phyloP scores from a whole-genome alignment of 1,140 invertebrate genomes.

The Helicoverpa armigera region DNA sequence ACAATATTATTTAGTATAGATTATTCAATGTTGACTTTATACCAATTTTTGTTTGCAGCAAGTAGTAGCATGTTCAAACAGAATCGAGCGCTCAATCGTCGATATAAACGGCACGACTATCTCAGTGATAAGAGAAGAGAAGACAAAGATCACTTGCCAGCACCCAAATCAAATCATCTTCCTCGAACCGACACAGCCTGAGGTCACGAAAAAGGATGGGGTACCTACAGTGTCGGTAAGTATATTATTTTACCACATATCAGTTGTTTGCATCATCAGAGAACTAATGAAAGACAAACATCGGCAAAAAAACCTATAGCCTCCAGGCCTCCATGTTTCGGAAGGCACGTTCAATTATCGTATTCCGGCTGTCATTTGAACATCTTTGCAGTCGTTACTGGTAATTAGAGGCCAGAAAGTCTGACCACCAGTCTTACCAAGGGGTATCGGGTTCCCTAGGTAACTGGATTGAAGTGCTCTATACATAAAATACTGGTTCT shows the following conservation, averaged over 20 bases:
- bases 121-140: constrained; percentile 58
- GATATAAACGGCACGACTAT: constrained; percentile 56
- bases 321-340: too few relatives aligned
- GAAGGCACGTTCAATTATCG: too few relatives aligned
- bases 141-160: constrained; percentile 57
- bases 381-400: too few relatives aligned
- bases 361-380: too few relatives aligned
- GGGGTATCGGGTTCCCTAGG: too few relatives aligned
- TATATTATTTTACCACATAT: neutral
- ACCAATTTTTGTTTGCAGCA: constrained; percentile 61
- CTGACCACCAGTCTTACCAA: too few relatives aligned
- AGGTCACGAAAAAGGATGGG: constrained; percentile 15
- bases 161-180: constrained; percentile 21
- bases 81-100: constrained; percentile 58
- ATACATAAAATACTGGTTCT: too few relatives aligned
- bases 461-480: neutral
- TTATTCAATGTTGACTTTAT: neutral
- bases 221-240: constrained; percentile 21
- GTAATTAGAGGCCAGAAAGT: too few relatives aligned
- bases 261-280: too few relatives aligned
- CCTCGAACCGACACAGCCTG: neutral
- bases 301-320: too few relatives aligned
- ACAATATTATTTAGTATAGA: too few relatives aligned
- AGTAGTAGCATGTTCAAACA: constrained; percentile 71
- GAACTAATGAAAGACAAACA: too few relatives aligned